A percentile compares a stretch with the other conserved stretches of the same genome.
phyloP scores from a whole-genome alignment of 2,888 invertebrate genomes.

The Melieria omissa region DNA sequence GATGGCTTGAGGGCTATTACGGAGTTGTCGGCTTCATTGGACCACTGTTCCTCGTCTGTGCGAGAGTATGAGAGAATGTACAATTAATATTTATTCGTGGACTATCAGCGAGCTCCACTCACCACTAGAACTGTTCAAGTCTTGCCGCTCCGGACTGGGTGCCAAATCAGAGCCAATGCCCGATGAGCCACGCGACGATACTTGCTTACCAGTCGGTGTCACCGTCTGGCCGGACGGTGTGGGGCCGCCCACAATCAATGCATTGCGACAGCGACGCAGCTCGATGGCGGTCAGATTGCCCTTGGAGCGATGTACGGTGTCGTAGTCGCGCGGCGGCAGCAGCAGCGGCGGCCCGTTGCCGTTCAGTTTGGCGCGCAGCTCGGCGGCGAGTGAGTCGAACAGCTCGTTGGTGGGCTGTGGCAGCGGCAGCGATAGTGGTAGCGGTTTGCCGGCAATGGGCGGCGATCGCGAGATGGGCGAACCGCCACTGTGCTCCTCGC shows the following conservation, averaged over 20 bases:
- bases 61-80: neutral
- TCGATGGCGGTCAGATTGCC: conserved; percentile 82
- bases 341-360: conserved; percentile 80
- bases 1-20: conserved; percentile 64
- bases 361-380: conserved; percentile 81
- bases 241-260: conserved; percentile 63
- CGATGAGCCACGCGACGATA: conserved; percentile 84
- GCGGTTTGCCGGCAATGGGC: conserved; percentile 41
- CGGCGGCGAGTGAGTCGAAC: conserved; percentile 92
- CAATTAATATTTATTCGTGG: too few relatives aligned
- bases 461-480: conserved; percentile 64
- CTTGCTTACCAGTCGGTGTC: conserved; percentile 60
- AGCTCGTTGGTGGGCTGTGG: conserved; percentile 75
- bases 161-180: conserved; percentile 91
- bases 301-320: conserved; percentile 81
- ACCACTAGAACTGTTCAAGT: conserved; percentile 67
- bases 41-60: conserved; percentile 66
- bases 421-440: conserved; percentile 40
- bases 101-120: conserved; percentile 40
- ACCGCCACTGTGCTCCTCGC: conserved; percentile 71
- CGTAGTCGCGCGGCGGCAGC: conserved; percentile 93
- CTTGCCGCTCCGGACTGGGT: conserved; percentile 79
- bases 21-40: conserved; percentile 66
- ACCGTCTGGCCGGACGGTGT: conserved; percentile 56
- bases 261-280: conserved; percentile 68